These are phyloP conservation scores for Clarias gariepinus DNA, from an alignment of 2,113 vertebrate species.

Conservation along the genomic window DNA sequence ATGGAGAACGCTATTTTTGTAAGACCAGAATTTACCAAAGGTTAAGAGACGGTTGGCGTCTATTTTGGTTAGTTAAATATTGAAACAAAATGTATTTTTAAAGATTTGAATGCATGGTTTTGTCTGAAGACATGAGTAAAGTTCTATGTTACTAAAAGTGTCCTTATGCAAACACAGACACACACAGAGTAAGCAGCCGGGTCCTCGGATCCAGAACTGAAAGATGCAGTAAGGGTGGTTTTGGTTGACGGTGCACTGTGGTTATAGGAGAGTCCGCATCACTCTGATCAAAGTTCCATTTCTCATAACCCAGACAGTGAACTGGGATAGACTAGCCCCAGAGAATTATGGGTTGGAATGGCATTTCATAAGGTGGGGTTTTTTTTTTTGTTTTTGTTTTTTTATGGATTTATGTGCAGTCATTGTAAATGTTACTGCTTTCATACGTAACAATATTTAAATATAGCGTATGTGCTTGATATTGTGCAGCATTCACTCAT, in stretches of 20 bases:
- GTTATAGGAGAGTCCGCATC: conserved; percentile 4
- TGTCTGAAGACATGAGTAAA: background rate
- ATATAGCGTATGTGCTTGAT: conserved; percentile 52
- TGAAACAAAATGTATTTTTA: conserved; percentile 42
- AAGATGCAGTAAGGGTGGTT: background rate
- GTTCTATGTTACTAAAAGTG: conserved; percentile 41
- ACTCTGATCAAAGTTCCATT: background rate
- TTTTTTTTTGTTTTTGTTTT: background rate
- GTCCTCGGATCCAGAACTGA: background rate
- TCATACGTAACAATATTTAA: no score
- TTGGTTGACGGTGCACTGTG: conserved; percentile 21
- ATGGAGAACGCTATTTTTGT: conserved; percentile 47
- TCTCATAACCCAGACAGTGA: conserved; percentile 41
- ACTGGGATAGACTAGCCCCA: conserved; percentile 48
- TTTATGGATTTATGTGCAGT: conserved; percentile 85
- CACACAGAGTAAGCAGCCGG: background rate
- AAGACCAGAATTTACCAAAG: conserved; percentile 38
- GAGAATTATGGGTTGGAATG: conserved; percentile 22
- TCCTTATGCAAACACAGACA: conserved; percentile 40
- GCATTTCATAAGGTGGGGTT: conserved; percentile 48
- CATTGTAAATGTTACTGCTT: conserved; percentile 73
- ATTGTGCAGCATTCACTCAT: conserved; percentile 54
- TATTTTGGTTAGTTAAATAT: conserved; percentile 22
- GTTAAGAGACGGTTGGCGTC: conserved; percentile 25
- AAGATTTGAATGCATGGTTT: conserved; percentile 9